These are phyloP conservation scores for Heliangelus exortis DNA, from an alignment of 2,797 vertebrate genomes.

Conservation along the genomic window DNA sequence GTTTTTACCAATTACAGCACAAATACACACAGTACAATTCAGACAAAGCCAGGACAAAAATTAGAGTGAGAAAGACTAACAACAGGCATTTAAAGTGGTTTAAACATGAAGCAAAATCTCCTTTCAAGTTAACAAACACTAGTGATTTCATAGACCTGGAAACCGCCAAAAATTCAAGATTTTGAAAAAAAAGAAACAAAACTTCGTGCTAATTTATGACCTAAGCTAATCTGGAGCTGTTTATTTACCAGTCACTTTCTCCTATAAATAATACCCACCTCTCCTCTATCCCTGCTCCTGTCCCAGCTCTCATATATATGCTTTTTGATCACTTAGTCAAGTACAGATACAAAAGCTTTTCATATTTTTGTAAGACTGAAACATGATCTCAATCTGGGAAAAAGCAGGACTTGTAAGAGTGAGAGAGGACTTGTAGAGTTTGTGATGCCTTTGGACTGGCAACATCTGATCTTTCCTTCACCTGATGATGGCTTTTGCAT, in stretches of 20 bases:
- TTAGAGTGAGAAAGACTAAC: background rate
- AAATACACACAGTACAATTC: background rate
- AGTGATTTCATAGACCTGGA: accelerated
- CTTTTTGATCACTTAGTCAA: background rate
- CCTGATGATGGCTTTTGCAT: background rate
- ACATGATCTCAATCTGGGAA: accelerated
- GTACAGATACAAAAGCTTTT: background rate
- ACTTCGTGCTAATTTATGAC: background rate
- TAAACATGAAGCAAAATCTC: background rate
- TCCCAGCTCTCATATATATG: background rate
- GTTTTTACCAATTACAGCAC: background rate
- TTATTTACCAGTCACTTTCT: background rate
- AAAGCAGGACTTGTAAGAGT: background rate
- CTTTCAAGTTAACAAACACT: background rate
- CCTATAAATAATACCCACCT: background rate
- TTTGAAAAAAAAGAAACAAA: background rate
- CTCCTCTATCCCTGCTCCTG: background rate
- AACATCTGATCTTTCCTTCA: background rate
- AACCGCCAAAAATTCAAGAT: background rate
- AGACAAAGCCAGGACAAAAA: background rate
- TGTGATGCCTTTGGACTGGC: background rate
- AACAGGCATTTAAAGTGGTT: background rate
- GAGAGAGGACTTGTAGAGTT: background rate
- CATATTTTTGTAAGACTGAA: background rate
- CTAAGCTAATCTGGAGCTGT: background rate